phyloP scores from a whole-genome alignment of 2,797 vertebrate genomes.

The Sebastes matsubarae region DNA sequence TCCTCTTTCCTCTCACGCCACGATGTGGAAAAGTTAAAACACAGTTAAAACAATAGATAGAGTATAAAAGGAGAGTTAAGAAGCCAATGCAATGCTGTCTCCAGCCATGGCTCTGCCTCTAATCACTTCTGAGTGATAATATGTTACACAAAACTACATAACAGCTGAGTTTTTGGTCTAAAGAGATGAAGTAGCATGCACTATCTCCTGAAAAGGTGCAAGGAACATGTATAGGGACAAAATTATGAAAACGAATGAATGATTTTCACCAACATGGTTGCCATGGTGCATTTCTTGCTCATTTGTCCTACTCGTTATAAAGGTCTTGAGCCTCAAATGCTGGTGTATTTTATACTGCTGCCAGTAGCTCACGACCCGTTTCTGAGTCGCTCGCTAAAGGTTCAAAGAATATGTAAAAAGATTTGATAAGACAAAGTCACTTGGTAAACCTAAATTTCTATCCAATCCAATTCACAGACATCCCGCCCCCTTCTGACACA shows the following conservation, averaged over 20 bases:
- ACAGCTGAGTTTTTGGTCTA: background rate
- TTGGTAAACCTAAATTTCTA: no score
- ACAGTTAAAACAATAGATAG: background rate
- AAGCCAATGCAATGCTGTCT: background rate
- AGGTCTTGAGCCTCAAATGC: constrained; percentile 2
- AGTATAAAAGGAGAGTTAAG: background rate
- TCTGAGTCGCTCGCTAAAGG: no score
- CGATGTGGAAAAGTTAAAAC: background rate
- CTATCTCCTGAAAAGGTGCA: background rate
- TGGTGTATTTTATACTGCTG: background rate
- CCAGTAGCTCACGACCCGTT: no score
- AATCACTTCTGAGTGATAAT: background rate
- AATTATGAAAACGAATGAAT: background rate
- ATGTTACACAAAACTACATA: background rate
- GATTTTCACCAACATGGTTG: constrained; percentile 16
- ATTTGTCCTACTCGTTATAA: background rate
- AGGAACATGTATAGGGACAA: background rate
- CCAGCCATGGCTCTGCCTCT: background rate
- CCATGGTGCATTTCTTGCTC: constrained; percentile 15
- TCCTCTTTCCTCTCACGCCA: constrained; percentile 6
- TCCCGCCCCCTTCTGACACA: no score
- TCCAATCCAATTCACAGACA: no score
- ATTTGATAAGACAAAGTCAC: no score
- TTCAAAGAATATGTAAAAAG: no score
- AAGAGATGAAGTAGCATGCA: background rate